Evolutionary conservation across 2,113 vertebrate genomes (phyloP).

Genomic region (Zapus hudsonius): DNA sequence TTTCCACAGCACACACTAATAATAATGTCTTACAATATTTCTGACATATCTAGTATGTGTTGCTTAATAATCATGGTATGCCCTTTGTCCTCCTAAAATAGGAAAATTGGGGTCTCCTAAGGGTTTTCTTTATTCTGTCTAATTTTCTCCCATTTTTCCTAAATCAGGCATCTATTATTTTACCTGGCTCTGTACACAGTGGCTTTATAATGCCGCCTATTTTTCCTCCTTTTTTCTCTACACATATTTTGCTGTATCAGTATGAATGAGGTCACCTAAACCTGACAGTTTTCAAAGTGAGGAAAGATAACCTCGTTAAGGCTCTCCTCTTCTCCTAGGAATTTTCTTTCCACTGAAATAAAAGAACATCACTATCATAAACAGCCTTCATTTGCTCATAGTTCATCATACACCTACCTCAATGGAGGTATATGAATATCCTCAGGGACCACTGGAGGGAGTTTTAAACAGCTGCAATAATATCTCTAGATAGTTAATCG

Average conservation of each 20-base stretch:
- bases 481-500: slow-evolving; percentile 10
- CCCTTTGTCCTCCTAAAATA: slow-evolving; percentile 42
- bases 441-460: not conserved
- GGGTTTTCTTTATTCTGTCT: slow-evolving; percentile 57
- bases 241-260: slow-evolving; percentile 42
- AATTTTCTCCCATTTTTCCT: slow-evolving; percentile 56
- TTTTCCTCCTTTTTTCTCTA: slow-evolving; percentile 53
- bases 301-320: slow-evolving; percentile 13
- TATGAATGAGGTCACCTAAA: slow-evolving; percentile 59
- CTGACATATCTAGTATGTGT: slow-evolving; percentile 48
- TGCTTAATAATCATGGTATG: slow-evolving; percentile 14
- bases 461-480: slow-evolving; percentile 44
- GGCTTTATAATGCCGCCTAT: not conserved
- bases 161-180: slow-evolving; percentile 45
- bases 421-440: not conserved
- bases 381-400: not conserved
- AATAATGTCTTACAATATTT: slow-evolving; percentile 64
- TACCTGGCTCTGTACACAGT: not conserved
- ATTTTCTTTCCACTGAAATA: slow-evolving; percentile 56
- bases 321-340: slow-evolving; percentile 25
- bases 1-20: slow-evolving; percentile 38
- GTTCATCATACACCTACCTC: not conserved
- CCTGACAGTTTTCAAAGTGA: slow-evolving; percentile 49
- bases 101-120: slow-evolving; percentile 38
- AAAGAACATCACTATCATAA: not conserved